These are phyloP conservation scores for Carterocephalus palaemon DNA, from an alignment of 2,888 invertebrate genomes.

Conservation along the genomic window DNA sequence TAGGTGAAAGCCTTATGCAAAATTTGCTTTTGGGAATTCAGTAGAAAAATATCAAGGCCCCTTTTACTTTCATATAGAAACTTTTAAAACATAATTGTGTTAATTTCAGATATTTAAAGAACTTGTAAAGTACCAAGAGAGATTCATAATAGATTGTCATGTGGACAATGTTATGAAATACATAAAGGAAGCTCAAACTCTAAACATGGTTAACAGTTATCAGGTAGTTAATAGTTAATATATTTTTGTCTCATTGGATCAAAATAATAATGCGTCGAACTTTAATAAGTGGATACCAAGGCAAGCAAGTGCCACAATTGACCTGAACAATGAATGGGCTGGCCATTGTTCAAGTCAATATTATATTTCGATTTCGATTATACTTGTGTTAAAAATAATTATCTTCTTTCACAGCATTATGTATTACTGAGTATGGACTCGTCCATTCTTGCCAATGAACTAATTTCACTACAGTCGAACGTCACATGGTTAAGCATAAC, in stretches of 20 bases:
- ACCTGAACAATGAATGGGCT: too few species aligned
- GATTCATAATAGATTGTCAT: conserved; percentile 60
- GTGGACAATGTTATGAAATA: conserved; percentile 56
- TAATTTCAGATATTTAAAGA: conserved; percentile 60
- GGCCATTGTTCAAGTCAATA: too few species aligned
- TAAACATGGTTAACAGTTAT: conserved; percentile 58
- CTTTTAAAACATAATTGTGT: background rate
- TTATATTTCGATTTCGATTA: too few species aligned
- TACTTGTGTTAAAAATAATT: too few species aligned
- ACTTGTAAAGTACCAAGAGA: conserved; percentile 48
- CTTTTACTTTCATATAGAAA: too few species aligned
- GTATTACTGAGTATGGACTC: conserved; percentile 60
- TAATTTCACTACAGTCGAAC: conserved; percentile 51
- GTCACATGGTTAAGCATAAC: conserved; percentile 66
- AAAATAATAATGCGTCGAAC: too few species aligned
- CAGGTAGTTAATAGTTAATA: conserved; percentile 52
- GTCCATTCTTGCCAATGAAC: conserved; percentile 48
- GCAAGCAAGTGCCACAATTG: too few species aligned
- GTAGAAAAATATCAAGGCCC: too few species aligned
- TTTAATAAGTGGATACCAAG: too few species aligned
- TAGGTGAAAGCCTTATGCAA: too few species aligned
- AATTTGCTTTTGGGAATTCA: too few species aligned
- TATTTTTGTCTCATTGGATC: too few species aligned
- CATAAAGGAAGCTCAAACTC: conserved; percentile 48
- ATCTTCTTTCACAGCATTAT: conserved; percentile 52